Base-by-base conservation (phyloP, 2,113 vertebrate species). In the Anolis sagrei region DNA sequence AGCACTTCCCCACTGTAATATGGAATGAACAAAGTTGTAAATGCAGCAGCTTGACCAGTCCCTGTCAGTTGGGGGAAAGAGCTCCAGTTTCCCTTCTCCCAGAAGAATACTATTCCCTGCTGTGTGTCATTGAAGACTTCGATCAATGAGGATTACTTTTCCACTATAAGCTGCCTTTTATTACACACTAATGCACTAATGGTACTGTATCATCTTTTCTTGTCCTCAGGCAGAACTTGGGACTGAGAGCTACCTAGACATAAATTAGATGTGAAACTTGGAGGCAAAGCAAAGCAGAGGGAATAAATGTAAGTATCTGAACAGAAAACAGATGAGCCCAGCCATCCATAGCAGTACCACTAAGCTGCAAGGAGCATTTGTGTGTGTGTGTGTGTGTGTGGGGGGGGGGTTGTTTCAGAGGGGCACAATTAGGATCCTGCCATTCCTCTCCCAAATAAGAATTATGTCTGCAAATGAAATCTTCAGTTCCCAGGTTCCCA, bases 111-210 rank as follows among this genome's bases (percentile, higher is more conserved):
- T 88, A 82, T 89, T 91, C 73, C 86, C 36, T 87, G 51, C 75
- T 82, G 91, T 27, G 19, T 88, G 85, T 91, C 91, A 93, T 82
- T 58, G 83, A 87, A 92, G 88, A 85, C 82, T 90, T 84, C 83
- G 90, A 86, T 93, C 93, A 91, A 91, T 94, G 91, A 94, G 91
- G 90, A 92, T 93, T 93, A 92, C 89, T 88, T 94, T 94, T 92
- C 93, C 91, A 89, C 25, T 0, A 0, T 88, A 93, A 91, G 76
- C 86, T 93, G 75, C 85, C 83, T 89, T 86, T 92, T 94, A 90
- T 88, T 93, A 66, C 89, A 91, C 85, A 74, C 89, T 92, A 93
- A 91, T 94, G 76, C 76, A 93, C 82, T 94, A 94, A 94, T 91
- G 86, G 81, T 83, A 93, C 75, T 89, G 86, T 84, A 90, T 93